These are phyloP conservation scores for Pollenia angustigena DNA, from an alignment of 2,888 invertebrate genomes.

Conservation along the genomic window DNA sequence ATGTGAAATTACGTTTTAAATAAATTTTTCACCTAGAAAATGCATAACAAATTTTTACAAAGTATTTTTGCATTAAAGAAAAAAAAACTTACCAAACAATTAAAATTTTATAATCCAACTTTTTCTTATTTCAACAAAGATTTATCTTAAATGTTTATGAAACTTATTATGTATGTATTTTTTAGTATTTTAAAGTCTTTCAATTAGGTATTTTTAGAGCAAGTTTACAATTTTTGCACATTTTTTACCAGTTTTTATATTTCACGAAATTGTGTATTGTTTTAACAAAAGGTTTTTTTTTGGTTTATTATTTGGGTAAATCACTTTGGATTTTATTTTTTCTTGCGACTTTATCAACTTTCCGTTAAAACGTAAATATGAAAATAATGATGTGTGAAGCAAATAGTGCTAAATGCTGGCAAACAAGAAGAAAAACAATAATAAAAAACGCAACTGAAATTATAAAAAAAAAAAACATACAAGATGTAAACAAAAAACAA, in stretches of 20 bases:
- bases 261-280: not conserved
- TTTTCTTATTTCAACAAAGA: not conserved
- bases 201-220: not conserved
- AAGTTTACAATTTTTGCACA: not conserved
- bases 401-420: slow-evolving; percentile 19
- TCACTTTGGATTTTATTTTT: slow-evolving; percentile 32
- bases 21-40: slow-evolving; percentile 17
- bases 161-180: no score
- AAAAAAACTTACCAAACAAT: slow-evolving; percentile 52
- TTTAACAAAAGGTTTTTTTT: slow-evolving; percentile 5
- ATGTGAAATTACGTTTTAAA: slow-evolving; percentile 67
- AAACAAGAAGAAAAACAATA: slow-evolving; percentile 30
- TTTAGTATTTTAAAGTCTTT: no score
- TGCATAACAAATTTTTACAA: not conserved
- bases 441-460: slow-evolving; percentile 30
- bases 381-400: slow-evolving; percentile 25
- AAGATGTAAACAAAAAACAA: slow-evolving; percentile 58
- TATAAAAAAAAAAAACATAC: slow-evolving; percentile 17
- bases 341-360: slow-evolving; percentile 57
- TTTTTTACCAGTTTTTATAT: not conserved
- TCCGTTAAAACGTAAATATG: slow-evolving; percentile 43
- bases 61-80: not conserved
- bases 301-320: slow-evolving; percentile 43
- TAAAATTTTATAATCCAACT: not conserved
- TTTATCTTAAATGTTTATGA: not conserved